These are phyloP conservation scores for Campopleginae sp. DNA, from an alignment of 2,888 invertebrate species.

Conservation along the genomic window DNA sequence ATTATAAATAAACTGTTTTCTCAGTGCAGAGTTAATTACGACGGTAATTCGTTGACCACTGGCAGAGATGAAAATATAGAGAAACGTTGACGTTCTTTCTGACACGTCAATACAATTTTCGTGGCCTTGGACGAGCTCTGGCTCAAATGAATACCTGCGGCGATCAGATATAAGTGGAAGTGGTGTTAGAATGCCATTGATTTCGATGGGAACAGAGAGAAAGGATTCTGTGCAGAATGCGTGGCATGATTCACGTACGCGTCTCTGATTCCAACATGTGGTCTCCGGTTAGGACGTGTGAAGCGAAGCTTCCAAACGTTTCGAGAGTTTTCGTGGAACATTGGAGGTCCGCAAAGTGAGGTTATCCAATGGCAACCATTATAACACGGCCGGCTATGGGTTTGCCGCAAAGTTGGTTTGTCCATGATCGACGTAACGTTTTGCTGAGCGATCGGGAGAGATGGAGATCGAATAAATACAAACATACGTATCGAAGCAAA, in stretches of 20 bases:
- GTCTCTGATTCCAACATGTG: slow-evolving; percentile 21
- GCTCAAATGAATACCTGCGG: not conserved
- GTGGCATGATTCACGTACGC: slow-evolving; percentile 43
- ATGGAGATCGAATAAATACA: not conserved
- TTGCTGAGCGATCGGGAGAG: not conserved
- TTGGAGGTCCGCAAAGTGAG: slow-evolving; percentile 3
- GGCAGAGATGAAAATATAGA: not conserved
- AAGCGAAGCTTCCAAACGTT: slow-evolving; percentile 44
- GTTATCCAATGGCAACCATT: not conserved
- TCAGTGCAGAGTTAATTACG: not conserved
- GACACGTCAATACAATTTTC: slow-evolving; percentile 3
- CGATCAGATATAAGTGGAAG: not conserved
- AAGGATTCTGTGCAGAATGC: slow-evolving; percentile 45
- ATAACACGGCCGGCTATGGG: slow-evolving; percentile 2
- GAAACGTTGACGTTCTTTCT: not conserved
- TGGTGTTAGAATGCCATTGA: slow-evolving; percentile 35
- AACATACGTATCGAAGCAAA: slow-evolving; percentile 1
- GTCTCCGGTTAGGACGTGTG: slow-evolving; percentile 2
- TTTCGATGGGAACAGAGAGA: slow-evolving; percentile 32
- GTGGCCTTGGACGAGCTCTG: slow-evolving; percentile 17
- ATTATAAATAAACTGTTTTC: too few relatives aligned
- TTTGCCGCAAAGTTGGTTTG: slow-evolving; percentile 17
- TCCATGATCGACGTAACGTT: slow-evolving; percentile 16
- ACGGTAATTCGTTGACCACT: not conserved
- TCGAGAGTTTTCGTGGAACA: slow-evolving; percentile 3